phyloP scores from a whole-genome alignment of 2,888 invertebrate genomes.

The Zaprionus obscuricornis region DNA sequence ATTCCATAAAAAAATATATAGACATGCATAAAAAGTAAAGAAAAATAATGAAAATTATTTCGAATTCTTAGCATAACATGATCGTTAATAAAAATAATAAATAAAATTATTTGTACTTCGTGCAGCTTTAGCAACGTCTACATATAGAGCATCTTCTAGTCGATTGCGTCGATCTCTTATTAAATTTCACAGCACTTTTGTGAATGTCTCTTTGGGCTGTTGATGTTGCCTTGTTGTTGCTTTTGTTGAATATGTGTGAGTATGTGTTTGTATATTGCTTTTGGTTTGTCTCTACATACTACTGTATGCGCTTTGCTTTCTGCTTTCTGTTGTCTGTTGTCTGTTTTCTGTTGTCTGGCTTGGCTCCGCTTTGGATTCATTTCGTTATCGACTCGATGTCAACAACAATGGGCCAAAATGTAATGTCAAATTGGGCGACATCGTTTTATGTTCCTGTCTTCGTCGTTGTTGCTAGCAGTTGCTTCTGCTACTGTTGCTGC shows the following conservation, averaged over 20 bases:
- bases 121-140: no score
- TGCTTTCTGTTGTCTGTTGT: neutral
- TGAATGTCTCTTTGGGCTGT: conserved; percentile 14
- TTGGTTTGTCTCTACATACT: conserved; percentile 5
- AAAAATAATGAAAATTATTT: no score
- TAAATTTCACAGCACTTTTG: conserved; percentile 13
- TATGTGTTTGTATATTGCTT: conserved; percentile 9
- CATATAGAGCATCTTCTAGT: no score
- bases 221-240: no score
- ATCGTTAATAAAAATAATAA: no score
- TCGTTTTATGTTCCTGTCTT: conserved; percentile 48
- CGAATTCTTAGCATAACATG: no score
- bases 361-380: conserved; percentile 47
- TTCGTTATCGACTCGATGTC: conserved; percentile 64
- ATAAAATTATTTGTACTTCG: no score
- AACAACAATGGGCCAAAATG: conserved; percentile 65
- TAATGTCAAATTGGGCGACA: conserved; percentile 75
- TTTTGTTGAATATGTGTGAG: no score
- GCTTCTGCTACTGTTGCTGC: conserved; percentile 6
- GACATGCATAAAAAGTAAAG: no score
- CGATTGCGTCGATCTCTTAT: no score
- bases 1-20: no score
- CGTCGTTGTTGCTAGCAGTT: neutral
- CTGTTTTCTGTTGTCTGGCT: conserved; percentile 12
- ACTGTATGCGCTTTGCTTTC: conserved; percentile 21